phyloP scores from a whole-genome alignment of 2,113 vertebrate species.

The Perognathus longimembris region DNA sequence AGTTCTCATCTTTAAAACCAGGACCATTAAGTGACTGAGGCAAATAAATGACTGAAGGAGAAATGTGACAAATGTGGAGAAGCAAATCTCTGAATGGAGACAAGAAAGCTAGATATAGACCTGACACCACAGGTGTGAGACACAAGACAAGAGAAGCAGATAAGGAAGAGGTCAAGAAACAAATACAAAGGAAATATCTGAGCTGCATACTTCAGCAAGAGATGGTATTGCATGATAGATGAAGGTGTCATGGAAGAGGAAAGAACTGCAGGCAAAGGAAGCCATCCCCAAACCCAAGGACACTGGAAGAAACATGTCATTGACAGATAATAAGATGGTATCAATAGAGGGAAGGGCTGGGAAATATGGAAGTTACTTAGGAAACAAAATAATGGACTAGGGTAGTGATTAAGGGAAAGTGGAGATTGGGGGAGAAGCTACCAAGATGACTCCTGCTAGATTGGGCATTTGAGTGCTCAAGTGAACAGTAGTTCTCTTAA shows the following conservation, averaged over 20 bases:
- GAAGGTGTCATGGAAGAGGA: neutral
- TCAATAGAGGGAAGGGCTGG: too few relatives aligned
- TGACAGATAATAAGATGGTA: neutral
- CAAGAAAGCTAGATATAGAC: neutral
- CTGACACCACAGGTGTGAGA: neutral
- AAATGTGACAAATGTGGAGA: neutral
- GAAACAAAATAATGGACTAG: neutral
- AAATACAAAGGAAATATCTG: neutral
- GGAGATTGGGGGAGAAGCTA: neutral
- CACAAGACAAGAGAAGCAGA: neutral
- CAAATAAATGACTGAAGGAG: neutral
- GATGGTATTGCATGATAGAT: neutral
- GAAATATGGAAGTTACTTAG: neutral
- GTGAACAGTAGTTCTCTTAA: neutral
- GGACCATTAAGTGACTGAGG: neutral
- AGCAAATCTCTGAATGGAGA: neutral
- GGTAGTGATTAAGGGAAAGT: accelerated
- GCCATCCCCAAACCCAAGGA: neutral
- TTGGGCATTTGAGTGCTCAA: neutral
- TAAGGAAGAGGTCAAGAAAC: neutral
- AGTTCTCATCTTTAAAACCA: neutral
- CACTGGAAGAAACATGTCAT: neutral
- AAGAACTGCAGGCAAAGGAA: neutral
- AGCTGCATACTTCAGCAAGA: neutral
- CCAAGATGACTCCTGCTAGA: neutral